Base-by-base conservation (phyloP, 1,140 invertebrate species). In the Babylonia areolata region DNA sequence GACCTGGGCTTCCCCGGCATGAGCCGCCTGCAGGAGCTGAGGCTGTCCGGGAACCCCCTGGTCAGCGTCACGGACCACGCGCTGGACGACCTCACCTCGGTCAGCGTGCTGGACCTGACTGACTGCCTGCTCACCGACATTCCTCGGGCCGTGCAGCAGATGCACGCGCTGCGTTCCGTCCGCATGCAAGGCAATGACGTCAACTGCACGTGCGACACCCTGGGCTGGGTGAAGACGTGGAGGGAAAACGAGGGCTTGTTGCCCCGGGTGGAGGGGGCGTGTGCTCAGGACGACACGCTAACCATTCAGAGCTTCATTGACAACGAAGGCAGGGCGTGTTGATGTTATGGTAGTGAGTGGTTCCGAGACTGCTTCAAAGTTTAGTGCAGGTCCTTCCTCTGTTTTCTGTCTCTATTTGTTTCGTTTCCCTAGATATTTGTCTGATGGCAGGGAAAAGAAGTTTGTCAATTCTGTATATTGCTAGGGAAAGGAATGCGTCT, bases 41-140 rank as follows among this genome's bases (percentile, higher is more conserved):
- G n/a, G 69, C 69, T 87, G 31, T 54, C 86, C 9, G 86, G 86
- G 9, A 87, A 87, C 64, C 64, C 64, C 17, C 54, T 87, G 42
- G 35, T 11, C 58, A 85, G 75, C 35, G 42, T 87, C 11, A 81
- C 82, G 20, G n/a, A 12, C 12, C 39, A 84, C 20, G 83, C 86
- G 15, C 82, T 87, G 15, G 58, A 69, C 40, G 84, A 73, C n/a
- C 71, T 85, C 37, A 83, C 80, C 28, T 37, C 33, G 0, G 46
- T 78, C 28, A 78, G 81, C 20, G 77, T 46, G 31, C 78, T 85
- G 20, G 39, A 84, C 69, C 73, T 85, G 5, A 40, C 85, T 31
- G 23, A 71, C 35, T 86, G 85, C 33, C 40, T 33, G 1, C 39
- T 86, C 28, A 78, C 64, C 15, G 46, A 9, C 11, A 46, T 85